These are phyloP conservation scores for Hormaphis cornu DNA, from an alignment of 1,140 invertebrate genomes.

Conservation along the genomic window DNA sequence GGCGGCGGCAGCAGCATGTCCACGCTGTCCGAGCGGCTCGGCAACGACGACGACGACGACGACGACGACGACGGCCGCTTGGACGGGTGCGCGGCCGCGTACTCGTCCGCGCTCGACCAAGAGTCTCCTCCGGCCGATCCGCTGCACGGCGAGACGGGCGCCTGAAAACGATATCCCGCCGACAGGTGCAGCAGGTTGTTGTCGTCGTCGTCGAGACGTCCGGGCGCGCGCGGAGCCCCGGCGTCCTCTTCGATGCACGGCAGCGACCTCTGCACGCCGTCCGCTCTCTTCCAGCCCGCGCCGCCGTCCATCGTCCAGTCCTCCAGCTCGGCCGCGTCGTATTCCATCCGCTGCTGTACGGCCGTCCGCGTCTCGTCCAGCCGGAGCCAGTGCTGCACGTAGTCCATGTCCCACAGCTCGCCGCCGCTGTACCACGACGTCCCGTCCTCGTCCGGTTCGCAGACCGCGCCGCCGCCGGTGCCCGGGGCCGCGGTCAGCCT, in stretches of 20 bases:
- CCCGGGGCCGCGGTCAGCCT: slow-evolving; percentile 46
- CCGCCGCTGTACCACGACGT: slow-evolving; percentile 46
- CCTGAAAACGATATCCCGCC: slow-evolving; percentile 54
- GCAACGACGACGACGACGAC: slow-evolving; percentile 50
- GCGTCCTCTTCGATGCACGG: slow-evolving; percentile 34
- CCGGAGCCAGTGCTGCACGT: slow-evolving; percentile 62
- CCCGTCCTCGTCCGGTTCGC: slow-evolving; percentile 39
- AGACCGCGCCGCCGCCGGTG: slow-evolving; percentile 27
- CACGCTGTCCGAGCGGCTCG: slow-evolving; percentile 45
- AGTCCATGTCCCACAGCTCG: slow-evolving; percentile 60
- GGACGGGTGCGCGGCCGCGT: slow-evolving; percentile 40
- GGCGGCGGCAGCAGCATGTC: slow-evolving; percentile 49
- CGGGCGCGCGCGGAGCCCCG: background rate
- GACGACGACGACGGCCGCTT: slow-evolving; percentile 62
- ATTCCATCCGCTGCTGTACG: slow-evolving; percentile 58
- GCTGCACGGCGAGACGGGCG: slow-evolving; percentile 37
- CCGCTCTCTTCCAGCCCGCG: background rate
- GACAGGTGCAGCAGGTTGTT: slow-evolving; percentile 42
- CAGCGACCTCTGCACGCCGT: slow-evolving; percentile 29
- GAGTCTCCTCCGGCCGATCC: slow-evolving; percentile 52
- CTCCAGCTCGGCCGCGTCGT: slow-evolving; percentile 63
- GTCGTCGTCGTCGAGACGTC: background rate
- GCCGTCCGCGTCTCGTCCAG: slow-evolving; percentile 58
- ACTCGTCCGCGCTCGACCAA: slow-evolving; percentile 49
- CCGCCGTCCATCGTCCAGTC: slow-evolving; percentile 57